Conservation (phyloP, 2,888 invertebrate species). For the Hyalella azteca region DNA sequence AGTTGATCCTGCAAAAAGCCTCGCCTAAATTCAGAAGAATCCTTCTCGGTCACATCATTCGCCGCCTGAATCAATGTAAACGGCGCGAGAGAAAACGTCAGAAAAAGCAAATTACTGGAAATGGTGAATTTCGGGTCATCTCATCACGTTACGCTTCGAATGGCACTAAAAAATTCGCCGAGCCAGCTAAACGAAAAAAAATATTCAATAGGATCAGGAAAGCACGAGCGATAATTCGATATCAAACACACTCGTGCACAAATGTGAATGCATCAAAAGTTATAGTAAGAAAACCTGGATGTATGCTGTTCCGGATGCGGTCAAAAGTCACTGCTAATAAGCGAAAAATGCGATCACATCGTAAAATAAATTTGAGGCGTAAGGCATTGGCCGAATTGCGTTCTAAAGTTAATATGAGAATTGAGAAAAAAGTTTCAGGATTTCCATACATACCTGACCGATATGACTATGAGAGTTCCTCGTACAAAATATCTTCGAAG, state of each 20-base stretch:
- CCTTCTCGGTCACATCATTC: neutral
- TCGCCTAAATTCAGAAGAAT: neutral
- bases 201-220: neutral
- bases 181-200: neutral
- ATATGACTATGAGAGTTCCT: neutral
- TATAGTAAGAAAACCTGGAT: neutral
- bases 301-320: neutral
- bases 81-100: too few species aligned
- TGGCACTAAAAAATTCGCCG: neutral
- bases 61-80: neutral
- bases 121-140: too few species aligned
- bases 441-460: conserved; percentile 18
- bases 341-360: neutral
- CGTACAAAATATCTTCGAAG: neutral
- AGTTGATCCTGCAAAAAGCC: conserved; percentile 2
- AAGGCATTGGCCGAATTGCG: neutral
- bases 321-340: neutral
- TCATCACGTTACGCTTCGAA: too few species aligned
- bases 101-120: too few species aligned
- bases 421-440: neutral
- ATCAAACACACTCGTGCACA: conserved; percentile 16
- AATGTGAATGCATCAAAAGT: neutral
- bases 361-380: neutral
- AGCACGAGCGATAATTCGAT: conserved; percentile 4
- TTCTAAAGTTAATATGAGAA: too few species aligned